Evolutionary conservation across 2,797 vertebrate species (phyloP).

Genomic region (Diplodus puntazzo): DNA sequence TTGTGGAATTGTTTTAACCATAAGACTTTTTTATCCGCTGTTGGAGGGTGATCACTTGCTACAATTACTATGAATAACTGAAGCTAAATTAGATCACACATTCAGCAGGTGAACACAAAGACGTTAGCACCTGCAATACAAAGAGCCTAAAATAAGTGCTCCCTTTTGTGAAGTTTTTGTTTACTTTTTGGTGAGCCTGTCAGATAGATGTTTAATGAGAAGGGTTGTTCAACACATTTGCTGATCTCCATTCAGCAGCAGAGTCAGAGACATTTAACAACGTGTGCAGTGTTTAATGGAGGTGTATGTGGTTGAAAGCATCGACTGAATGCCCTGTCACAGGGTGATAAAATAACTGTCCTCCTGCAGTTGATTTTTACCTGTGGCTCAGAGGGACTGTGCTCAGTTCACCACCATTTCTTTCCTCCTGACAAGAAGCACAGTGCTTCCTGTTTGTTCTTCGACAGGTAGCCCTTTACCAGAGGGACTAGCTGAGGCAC

Average conservation of each 20-base stretch:
- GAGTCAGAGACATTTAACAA: conserved; percentile 6
- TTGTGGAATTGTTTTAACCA: not conserved
- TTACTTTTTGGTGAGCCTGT: conserved; percentile 2
- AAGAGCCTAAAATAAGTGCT: not conserved
- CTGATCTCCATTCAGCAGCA: conserved; percentile 9
- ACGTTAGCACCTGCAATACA: not conserved
- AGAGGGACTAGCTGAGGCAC: conserved; percentile 45
- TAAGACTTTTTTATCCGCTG: not conserved
- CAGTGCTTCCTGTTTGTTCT: conserved; percentile 62
- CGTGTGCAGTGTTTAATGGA: conserved; percentile 24
- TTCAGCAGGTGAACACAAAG: not conserved
- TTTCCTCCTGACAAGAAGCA: conserved; percentile 52
- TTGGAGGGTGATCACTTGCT: not conserved
- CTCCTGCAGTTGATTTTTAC: conserved; percentile 56
- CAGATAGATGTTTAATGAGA: conserved; percentile 18
- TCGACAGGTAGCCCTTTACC: conserved; percentile 51
- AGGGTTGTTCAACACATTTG: conserved; percentile 4
- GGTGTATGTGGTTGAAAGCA: conserved; percentile 24
- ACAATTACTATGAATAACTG: not conserved
- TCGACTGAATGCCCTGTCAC: conserved; percentile 44
- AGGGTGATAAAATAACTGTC: conserved; percentile 40
- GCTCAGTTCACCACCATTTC: conserved; percentile 44
- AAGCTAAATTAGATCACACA: not conserved
- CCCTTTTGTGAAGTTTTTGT: not conserved
- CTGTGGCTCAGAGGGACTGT: conserved; percentile 60